phyloP scores from a whole-genome alignment of 2,888 invertebrate genomes.

The Perizoma affinitatum region DNA sequence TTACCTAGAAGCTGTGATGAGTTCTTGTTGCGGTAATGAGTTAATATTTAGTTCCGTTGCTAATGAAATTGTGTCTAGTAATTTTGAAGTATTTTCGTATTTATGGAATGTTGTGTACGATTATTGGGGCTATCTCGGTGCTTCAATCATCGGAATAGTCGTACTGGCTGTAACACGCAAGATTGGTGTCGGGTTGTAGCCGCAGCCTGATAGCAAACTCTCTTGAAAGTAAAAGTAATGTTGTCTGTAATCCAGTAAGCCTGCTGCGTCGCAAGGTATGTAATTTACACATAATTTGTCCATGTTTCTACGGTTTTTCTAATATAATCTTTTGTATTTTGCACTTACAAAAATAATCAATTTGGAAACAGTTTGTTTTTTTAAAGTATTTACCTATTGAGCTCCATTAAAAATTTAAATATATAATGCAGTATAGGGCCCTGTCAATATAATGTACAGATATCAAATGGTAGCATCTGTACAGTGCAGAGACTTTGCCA shows the following conservation, averaged over 20 bases:
- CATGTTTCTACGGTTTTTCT: background rate
- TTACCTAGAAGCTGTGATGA: constrained; percentile 66
- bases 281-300: background rate
- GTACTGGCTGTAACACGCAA: constrained; percentile 48
- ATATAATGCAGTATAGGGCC: no score
- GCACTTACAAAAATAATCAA: no score
- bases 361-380: no score
- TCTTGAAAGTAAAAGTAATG: constrained; percentile 59
- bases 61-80: constrained; percentile 66
- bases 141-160: constrained; percentile 51
- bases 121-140: constrained; percentile 56
- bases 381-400: no score
- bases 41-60: constrained; percentile 70
- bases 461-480: no score
- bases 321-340: no score
- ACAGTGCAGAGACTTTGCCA: no score
- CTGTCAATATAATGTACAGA: no score
- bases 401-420: no score
- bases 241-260: constrained; percentile 49
- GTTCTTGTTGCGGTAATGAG: constrained; percentile 79
- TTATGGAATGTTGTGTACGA: constrained; percentile 57
- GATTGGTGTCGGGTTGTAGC: constrained; percentile 43
- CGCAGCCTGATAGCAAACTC: constrained; percentile 39
- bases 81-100: constrained; percentile 63
- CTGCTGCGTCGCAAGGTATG: constrained; percentile 51